Percentiles rank a stretch among this genome's conserved stretches.
Conservation (phyloP, 2,888 invertebrate species). For the Pelosia muscerda region DNA sequence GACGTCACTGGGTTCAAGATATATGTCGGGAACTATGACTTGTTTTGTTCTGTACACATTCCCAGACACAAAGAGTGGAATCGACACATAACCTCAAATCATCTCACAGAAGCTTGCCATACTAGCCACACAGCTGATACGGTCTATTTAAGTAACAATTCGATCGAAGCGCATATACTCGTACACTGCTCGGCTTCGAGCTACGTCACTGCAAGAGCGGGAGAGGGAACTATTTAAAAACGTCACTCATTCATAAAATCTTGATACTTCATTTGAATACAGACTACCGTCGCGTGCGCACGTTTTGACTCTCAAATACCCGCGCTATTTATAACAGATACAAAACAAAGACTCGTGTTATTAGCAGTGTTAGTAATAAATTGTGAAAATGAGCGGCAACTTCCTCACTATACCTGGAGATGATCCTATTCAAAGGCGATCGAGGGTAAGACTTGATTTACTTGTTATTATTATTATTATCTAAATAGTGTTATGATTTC, state of each 20-base stretch:
- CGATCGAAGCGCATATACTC: constrained; percentile 73
- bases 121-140: constrained; percentile 63
- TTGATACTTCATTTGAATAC: constrained; percentile 67
- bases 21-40: no score
- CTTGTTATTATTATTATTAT: constrained; percentile 40
- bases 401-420: constrained; percentile 82
- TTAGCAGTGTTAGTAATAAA: constrained; percentile 51
- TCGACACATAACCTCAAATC: constrained; percentile 17
- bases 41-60: constrained; percentile 23
- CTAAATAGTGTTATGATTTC: constrained; percentile 31
- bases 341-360: constrained; percentile 58
- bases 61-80: constrained; percentile 20
- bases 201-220: constrained; percentile 60
- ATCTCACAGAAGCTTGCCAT: constrained; percentile 43
- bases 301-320: constrained; percentile 52
- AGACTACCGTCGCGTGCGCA: constrained; percentile 74
- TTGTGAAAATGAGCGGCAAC: constrained; percentile 82
- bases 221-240: constrained; percentile 73
- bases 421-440: constrained; percentile 73
- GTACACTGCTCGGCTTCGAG: constrained; percentile 56
- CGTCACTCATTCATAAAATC: constrained; percentile 85
- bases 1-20: no score
- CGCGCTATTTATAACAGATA: constrained; percentile 58
- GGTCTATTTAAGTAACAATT: constrained; percentile 70
- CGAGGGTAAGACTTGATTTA: constrained; percentile 74